Evolutionary conservation across 2,113 vertebrate genomes (phyloP), one percentile per base, ranked within the genome.

Genomic region (Coryphaenoides rupestris): DNA sequence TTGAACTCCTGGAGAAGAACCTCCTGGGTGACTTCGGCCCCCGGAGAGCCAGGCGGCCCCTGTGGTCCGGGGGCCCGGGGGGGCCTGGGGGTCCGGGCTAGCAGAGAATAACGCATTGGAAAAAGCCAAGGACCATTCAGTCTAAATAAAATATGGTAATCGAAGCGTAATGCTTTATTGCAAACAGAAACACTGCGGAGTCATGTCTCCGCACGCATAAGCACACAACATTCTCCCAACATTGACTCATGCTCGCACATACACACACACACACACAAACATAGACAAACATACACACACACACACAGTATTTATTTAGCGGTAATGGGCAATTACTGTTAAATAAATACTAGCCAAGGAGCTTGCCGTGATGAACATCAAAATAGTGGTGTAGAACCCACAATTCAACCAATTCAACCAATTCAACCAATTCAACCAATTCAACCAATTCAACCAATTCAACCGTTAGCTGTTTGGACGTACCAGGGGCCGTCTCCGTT

Each of bases 1-100:
- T 93, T 95, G 73, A 98, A 98, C 74, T 98, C 95, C 78, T 80
- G 89, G 19, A 96, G 85, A 57, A 98, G 88, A 65, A 94, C 84
- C 61, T 95, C 95, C 46, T 91, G 90, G 21, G 94, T 94, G 64
- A 95, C 88, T 80, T 94, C 93, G 5, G 92, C 92, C 33, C 88
- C 95, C 6, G 76, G 94, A 40, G 81, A 90, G 62, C 77, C 96
- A 24, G 77, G 95, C 61, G 90, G 95, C 62, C 77, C 96, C 76
- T 80, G 96, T 15, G 89, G 96, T 33, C 92, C 92, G 91, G 91
- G 28, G 92, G 86, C 13, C 95, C 94, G 0, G 94, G 94, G 1
- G 95, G 96, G 0, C 95, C 96, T 0, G 93, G 93, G 5, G 93
- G 94, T 0, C 95, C 94, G 1, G 91, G 91, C 91, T 92, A 33